Conservation (phyloP, 2,113 vertebrate genomes). For the Neodon shergylaensis region DNA sequence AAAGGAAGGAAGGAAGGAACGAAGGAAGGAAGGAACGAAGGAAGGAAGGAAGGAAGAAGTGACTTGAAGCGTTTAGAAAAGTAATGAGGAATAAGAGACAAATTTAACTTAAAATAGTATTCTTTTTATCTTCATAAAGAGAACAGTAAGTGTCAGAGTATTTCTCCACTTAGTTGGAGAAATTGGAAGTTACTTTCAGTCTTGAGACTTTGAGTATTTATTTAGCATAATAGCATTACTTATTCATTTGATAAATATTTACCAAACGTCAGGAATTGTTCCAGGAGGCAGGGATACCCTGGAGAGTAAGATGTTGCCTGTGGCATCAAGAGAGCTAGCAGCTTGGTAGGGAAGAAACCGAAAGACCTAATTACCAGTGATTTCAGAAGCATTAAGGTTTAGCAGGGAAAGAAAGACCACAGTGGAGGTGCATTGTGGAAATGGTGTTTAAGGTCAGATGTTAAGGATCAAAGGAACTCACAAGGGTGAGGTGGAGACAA, state of each 20-base stretch:
- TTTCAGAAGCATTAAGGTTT: conserved; percentile 34
- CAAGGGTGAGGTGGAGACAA: neutral
- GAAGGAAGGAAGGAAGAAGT: neutral
- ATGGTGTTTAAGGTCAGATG: neutral
- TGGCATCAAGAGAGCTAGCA: neutral
- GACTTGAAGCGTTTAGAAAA: conserved; percentile 9
- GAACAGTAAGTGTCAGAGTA: neutral
- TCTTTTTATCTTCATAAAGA: conserved; percentile 31
- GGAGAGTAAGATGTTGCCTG: conserved; percentile 26
- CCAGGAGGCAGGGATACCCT: neutral
- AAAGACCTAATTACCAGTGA: conserved; percentile 53
- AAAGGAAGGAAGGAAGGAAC: neutral
- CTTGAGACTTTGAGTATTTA: conserved; percentile 42
- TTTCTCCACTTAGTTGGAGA: conserved; percentile 21
- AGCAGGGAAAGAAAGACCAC: neutral
- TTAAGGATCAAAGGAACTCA: neutral
- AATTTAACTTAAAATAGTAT: conserved; percentile 7
- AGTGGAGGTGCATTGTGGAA: neutral
- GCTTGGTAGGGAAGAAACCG: conserved; percentile 1
- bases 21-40: neutral
- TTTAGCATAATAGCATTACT: conserved; percentile 59
- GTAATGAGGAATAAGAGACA: neutral
- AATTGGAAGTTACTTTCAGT: conserved; percentile 55
- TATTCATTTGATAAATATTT: conserved; percentile 71
- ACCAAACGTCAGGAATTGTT: conserved; percentile 53